A percentile compares a stretch with the other conserved stretches of the same genome.
These are phyloP conservation scores for Ariopsis seemanni DNA, from an alignment of 2,113 vertebrate species.

Conservation along the genomic window DNA sequence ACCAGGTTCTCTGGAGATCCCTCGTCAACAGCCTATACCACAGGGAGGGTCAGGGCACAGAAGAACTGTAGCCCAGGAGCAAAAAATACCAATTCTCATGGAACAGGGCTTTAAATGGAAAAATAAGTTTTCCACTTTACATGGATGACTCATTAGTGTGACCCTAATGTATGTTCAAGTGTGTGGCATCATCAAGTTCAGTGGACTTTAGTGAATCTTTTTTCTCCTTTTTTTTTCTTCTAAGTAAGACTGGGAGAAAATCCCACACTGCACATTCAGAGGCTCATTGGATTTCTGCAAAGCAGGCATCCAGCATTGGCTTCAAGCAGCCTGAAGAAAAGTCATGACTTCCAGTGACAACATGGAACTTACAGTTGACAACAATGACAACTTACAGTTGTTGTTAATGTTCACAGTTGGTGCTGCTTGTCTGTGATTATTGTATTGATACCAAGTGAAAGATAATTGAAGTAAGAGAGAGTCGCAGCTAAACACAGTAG, in stretches of 20 bases:
- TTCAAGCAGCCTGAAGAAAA: neutral
- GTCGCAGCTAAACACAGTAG: neutral
- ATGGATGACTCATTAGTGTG: neutral
- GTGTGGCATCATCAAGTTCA: neutral
- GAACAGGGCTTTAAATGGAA: too few species aligned
- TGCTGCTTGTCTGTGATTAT: neutral
- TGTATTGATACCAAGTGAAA: neutral
- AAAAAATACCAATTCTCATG: too few species aligned
- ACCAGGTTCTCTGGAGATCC: too few species aligned
- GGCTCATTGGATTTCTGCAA: neutral
- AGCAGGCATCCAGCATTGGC: neutral
- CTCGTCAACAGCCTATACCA: too few species aligned
- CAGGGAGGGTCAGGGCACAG: too few species aligned
- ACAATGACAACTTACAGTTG: too few species aligned
- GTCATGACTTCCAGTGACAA: neutral
- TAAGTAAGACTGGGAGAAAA: neutral
- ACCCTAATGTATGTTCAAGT: neutral
- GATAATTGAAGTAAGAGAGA: neutral
- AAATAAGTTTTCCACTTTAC: neutral
- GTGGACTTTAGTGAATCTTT: neutral
- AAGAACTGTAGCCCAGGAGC: too few species aligned
- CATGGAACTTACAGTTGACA: too few species aligned
- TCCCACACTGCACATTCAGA: neutral
- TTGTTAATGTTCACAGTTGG: constrained; percentile 3
- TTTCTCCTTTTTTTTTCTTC: neutral